Percentiles rank a stretch among this genome's conserved stretches.
Conservation (phyloP, 1,140 invertebrate genomes). For the Eupristina koningsbergeri region DNA sequence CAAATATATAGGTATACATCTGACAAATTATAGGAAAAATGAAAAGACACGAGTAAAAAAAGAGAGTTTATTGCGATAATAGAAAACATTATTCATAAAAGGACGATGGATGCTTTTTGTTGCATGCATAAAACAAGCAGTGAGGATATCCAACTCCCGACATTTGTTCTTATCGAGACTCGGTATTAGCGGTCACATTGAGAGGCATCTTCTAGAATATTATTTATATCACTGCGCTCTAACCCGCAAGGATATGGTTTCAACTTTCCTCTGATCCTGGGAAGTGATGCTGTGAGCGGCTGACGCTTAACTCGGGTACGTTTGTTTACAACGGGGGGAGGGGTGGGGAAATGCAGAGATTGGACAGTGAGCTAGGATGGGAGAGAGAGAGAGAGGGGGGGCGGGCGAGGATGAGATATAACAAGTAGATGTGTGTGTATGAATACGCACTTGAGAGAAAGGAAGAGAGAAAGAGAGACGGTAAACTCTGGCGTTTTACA, state of each 20-base stretch:
- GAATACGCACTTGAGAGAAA: neutral
- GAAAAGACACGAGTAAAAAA: too few species aligned
- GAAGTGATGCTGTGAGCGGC: neutral
- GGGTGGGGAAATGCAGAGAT: slow-evolving; percentile 55
- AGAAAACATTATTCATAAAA: neutral
- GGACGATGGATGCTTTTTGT: too few species aligned
- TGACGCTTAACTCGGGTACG: neutral
- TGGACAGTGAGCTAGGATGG: slow-evolving; percentile 3
- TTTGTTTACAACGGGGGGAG: too few species aligned
- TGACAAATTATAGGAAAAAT: too few species aligned
- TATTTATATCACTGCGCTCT: slow-evolving; percentile 53
- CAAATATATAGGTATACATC: too few species aligned
- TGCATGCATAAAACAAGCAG: too few species aligned
- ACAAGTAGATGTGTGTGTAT: neutral
- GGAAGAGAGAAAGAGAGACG: slow-evolving; percentile 37
- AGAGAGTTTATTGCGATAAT: too few species aligned
- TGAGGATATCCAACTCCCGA: too few species aligned
- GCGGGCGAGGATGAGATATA: neutral
- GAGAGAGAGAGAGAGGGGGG: neutral
- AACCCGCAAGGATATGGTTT: slow-evolving; percentile 52
- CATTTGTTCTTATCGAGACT: neutral
- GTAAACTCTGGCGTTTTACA: slow-evolving; percentile 69
- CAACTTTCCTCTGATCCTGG: neutral
- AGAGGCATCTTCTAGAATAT: slow-evolving; percentile 44
- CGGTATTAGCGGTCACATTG: too few species aligned